Conservation (phyloP, 2,888 invertebrate species). For the Drosophila anceps region DNA sequence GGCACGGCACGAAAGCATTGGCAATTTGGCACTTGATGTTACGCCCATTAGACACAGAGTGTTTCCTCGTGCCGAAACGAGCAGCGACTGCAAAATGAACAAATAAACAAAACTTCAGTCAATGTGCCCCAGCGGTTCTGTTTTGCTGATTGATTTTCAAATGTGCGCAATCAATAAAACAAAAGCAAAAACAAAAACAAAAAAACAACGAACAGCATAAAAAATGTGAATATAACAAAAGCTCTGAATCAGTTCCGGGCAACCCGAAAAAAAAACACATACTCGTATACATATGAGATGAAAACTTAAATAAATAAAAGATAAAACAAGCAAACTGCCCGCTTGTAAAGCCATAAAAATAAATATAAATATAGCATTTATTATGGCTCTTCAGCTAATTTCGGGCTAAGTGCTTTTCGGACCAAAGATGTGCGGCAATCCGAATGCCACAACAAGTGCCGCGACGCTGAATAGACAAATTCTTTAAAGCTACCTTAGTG, state of each 20-base stretch:
- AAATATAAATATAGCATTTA: conserved; percentile 7
- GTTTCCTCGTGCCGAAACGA: conserved; percentile 27
- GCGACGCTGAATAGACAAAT: conserved; percentile 3
- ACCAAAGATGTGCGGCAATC: neutral
- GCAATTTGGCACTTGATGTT: conserved; percentile 53
- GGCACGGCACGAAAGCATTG: neutral
- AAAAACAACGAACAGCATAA: conserved; percentile 16
- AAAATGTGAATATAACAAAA: conserved; percentile 22
- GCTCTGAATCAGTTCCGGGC: conserved; percentile 2
- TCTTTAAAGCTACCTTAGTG: neutral
- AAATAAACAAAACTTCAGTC: conserved; percentile 79
- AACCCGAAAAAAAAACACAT: neutral
- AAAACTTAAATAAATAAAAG: conserved; percentile 54
- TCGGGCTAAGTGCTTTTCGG: neutral
- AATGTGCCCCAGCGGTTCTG: conserved; percentile 50
- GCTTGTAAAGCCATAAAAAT: conserved; percentile 9
- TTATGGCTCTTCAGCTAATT: conserved; percentile 11
- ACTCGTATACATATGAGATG: conserved; percentile 55
- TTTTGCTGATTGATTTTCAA: conserved; percentile 56
- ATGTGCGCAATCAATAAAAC: conserved; percentile 77
- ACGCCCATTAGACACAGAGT: conserved; percentile 47
- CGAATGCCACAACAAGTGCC: conserved; percentile 1
- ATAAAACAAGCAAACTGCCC: conserved; percentile 1
- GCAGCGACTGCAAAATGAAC: conserved; percentile 45
- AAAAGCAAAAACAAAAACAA: neutral